A percentile compares a stretch with the other conserved stretches of the same genome.
Evolutionary conservation across 2,888 invertebrate species (phyloP).

Genomic region (Ypsolopha sequella): DNA sequence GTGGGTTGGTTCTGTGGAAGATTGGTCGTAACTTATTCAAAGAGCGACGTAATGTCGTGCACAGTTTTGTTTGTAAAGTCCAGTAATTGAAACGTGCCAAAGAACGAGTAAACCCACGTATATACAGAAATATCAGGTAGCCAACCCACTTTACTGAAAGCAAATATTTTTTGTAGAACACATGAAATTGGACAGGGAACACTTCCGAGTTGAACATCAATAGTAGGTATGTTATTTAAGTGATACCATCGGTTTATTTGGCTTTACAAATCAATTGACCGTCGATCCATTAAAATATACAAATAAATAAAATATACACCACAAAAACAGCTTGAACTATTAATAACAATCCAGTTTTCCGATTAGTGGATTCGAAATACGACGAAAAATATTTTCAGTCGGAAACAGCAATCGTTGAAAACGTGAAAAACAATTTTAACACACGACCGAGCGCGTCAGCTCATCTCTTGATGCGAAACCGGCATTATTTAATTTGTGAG

Average conservation of each 20-base stretch:
- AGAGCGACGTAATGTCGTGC: not conserved
- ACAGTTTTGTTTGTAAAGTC: not conserved
- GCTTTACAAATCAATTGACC: too few relatives aligned
- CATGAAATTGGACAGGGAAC: too few relatives aligned
- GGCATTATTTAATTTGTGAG: constrained; percentile 65
- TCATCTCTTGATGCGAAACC: constrained; percentile 14
- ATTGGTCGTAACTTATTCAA: constrained; percentile 3
- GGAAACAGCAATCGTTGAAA: constrained; percentile 22
- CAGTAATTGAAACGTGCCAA: constrained; percentile 2
- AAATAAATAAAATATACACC: too few relatives aligned
- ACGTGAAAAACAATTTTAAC: constrained; percentile 30
- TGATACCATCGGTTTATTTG: too few relatives aligned
- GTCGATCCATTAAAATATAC: too few relatives aligned
- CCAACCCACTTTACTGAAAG: too few relatives aligned
- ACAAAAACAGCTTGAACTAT: not conserved
- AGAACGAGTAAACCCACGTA: not conserved
- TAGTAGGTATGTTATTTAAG: not conserved
- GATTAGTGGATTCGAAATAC: not conserved
- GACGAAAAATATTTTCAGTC: not conserved
- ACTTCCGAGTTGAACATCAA: too few relatives aligned
- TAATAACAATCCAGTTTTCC: constrained; percentile 9
- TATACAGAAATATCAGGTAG: too few relatives aligned
- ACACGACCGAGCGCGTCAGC: constrained; percentile 16
- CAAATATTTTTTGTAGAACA: too few relatives aligned
- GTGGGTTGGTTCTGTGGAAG: not conserved